A percentile compares a stretch with the other conserved stretches of the same genome.
Evolutionary conservation across 2,797 vertebrate species (phyloP).

Genomic region (Lithobates pipiens): DNA sequence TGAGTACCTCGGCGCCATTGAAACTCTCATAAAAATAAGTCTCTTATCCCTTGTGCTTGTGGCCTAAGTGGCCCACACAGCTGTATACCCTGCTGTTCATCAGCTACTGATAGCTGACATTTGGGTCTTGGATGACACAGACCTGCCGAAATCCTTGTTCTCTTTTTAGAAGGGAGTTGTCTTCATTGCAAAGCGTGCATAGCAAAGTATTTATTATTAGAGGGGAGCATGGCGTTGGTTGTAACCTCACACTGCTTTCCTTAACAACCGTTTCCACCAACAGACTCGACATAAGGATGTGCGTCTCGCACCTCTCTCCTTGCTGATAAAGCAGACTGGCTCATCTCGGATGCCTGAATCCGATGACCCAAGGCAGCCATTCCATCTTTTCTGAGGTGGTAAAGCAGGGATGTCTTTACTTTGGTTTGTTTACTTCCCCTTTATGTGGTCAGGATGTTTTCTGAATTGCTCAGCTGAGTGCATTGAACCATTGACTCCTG

Average conservation of each 20-base stretch:
- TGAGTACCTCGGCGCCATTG: conserved; percentile 18
- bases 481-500: no score
- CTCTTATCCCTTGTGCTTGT: conserved; percentile 48
- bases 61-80: conserved; percentile 36
- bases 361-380: conserved; percentile 47
- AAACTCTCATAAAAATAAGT: conserved; percentile 48
- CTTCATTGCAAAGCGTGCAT: conserved; percentile 77
- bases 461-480: no score
- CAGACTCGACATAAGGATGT: conserved; percentile 79
- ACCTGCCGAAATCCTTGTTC: conserved; percentile 69
- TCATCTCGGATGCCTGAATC: conserved; percentile 6
- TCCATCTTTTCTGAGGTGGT: not conserved
- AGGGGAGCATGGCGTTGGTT: conserved; percentile 74
- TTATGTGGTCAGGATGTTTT: no score
- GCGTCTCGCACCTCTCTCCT: conserved; percentile 40
- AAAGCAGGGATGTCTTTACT: not conserved
- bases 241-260: conserved; percentile 77
- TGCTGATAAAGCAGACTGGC: conserved; percentile 61
- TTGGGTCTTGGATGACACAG: conserved; percentile 33
- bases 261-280: conserved; percentile 77
- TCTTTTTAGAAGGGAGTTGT: conserved; percentile 79
- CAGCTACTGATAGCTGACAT: conserved; percentile 54
- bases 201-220: conserved; percentile 82
- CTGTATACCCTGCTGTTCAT: conserved; percentile 51
- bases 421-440: not conserved